These are phyloP conservation scores for Anneissia japonica DNA, from an alignment of 35 echinoderm and acorn worm genomes.

Conservation along the genomic window DNA sequence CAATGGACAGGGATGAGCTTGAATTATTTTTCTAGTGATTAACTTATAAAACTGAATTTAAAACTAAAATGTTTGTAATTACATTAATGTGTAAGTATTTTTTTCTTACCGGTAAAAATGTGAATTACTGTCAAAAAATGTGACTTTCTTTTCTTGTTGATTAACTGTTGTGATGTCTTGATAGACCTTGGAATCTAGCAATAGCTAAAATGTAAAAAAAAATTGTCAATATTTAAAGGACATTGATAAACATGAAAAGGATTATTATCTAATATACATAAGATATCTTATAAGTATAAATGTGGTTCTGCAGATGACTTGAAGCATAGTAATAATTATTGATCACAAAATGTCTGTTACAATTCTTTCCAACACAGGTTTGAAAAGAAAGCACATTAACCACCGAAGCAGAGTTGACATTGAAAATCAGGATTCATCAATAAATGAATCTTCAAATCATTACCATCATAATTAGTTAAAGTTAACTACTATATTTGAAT, in stretches of 20 bases:
- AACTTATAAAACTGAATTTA: neutral
- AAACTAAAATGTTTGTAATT: neutral
- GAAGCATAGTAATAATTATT: neutral
- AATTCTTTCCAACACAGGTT: too few species aligned
- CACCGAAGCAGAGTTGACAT: too few species aligned
- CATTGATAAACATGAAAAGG: too few species aligned
- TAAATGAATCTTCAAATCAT: too few species aligned
- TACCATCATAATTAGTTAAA: too few species aligned
- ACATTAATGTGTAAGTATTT: neutral
- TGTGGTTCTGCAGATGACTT: neutral
- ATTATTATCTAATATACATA: too few species aligned
- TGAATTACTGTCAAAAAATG: slow-evolving; percentile 61
- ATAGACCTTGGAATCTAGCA: slow-evolving; percentile 66
- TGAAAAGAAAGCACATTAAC: too few species aligned
- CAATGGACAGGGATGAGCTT: neutral
- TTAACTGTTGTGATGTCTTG: slow-evolving; percentile 32
- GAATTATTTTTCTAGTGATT: neutral
- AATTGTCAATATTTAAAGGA: too few species aligned
- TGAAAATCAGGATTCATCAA: too few species aligned
- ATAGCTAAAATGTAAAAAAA: slow-evolving; percentile 29
- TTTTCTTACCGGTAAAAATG: slow-evolving; percentile 71
- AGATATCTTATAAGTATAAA: neutral
- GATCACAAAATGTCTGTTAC: too few species aligned
- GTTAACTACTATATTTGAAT: too few species aligned
- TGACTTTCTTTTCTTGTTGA: slow-evolving; percentile 21